phyloP scores from a whole-genome alignment of 2,797 vertebrate species.

The Hydrophis major region DNA sequence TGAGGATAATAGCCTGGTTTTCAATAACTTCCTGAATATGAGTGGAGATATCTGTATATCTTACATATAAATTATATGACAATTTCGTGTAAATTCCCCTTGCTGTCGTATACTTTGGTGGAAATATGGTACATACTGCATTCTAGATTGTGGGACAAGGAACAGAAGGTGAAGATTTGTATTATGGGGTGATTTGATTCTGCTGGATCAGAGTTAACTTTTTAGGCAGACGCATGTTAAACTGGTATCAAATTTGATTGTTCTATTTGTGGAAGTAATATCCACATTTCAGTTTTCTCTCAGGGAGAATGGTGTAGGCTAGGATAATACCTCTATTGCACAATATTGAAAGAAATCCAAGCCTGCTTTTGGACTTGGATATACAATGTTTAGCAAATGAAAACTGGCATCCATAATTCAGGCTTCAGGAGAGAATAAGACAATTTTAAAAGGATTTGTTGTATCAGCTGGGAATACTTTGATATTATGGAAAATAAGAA shows the following conservation, averaged over 20 bases:
- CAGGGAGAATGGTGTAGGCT: background rate
- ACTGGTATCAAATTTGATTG: background rate
- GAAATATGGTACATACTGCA: background rate
- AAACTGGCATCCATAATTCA: slow-evolving; percentile 32
- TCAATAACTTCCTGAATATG: background rate
- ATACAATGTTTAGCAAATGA: slow-evolving; percentile 29
- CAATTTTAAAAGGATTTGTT: slow-evolving; percentile 49
- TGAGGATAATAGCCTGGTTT: background rate
- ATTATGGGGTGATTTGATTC: background rate
- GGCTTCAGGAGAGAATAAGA: slow-evolving; percentile 44
- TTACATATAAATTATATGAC: background rate
- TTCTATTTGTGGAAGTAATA: background rate
- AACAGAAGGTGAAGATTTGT: background rate
- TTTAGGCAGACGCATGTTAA: background rate
- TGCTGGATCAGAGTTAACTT: background rate
- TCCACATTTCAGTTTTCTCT: background rate
- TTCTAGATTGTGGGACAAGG: background rate
- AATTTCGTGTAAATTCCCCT: background rate
- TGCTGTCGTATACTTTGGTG: background rate
- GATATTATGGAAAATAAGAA: slow-evolving; percentile 25
- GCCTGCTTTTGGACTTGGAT: slow-evolving; percentile 2
- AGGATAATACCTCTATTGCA: slow-evolving; percentile 11
- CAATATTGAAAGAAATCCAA: slow-evolving; percentile 17
- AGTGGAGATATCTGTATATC: background rate
- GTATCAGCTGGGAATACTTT: slow-evolving; percentile 36